These are phyloP conservation scores for Cariama cristata DNA, from an alignment of 2,113 vertebrate species.

Conservation along the genomic window DNA sequence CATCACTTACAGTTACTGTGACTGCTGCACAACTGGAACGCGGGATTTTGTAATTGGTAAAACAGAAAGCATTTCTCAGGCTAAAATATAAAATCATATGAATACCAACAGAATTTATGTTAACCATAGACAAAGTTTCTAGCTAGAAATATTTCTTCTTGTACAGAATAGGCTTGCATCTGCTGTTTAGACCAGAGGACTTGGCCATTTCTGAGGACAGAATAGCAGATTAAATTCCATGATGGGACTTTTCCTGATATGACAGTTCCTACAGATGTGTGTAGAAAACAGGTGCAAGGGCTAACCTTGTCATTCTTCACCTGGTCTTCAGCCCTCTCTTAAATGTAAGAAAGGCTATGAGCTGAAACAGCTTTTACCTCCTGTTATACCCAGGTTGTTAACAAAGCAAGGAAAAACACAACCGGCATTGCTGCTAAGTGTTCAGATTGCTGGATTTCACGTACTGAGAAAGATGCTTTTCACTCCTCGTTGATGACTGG, in stretches of 20 bases:
- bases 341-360: background rate
- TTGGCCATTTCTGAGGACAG: background rate
- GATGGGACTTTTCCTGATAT: background rate
- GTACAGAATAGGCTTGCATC: fast-evolving
- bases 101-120: background rate
- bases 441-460: background rate
- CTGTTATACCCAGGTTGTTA: background rate
- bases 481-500: background rate
- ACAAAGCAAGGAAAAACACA: background rate
- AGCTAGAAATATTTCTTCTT: background rate
- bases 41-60: background rate
- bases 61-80: background rate
- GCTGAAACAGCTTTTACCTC: background rate
- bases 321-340: background rate
- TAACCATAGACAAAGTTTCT: background rate
- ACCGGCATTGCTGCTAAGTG: background rate
- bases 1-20: background rate
- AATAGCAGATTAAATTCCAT: background rate
- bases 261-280: background rate
- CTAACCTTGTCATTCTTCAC: background rate
- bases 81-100: background rate
- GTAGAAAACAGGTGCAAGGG: background rate
- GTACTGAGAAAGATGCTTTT: background rate
- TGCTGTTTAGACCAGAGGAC: background rate
- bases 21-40: background rate